These are phyloP conservation scores for Prionailurus bengalensis DNA, from an alignment of 2,113 vertebrate species.

Conservation along the genomic window DNA sequence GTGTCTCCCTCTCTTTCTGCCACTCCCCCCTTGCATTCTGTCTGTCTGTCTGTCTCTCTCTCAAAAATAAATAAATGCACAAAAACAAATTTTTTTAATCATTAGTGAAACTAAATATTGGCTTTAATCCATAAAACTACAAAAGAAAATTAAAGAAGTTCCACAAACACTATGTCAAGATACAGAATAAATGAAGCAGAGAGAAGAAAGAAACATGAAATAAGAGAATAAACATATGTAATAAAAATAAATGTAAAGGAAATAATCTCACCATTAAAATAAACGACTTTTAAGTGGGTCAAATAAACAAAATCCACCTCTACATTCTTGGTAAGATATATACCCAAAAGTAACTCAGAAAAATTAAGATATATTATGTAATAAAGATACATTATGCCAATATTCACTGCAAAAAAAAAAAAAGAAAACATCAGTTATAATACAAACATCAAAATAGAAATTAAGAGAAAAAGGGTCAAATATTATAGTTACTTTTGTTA, in stretches of 20 bases:
- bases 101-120: slow-evolving; percentile 5
- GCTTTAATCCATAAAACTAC: neutral
- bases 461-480: neutral
- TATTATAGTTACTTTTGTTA: neutral
- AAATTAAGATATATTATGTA: neutral
- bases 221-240: neutral
- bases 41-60: too few relatives aligned
- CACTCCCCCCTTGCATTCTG: too few relatives aligned
- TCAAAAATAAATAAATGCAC: too few relatives aligned
- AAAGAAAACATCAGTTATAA: neutral
- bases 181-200: slow-evolving; percentile 3
- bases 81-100: neutral
- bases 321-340: neutral
- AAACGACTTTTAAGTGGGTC: neutral
- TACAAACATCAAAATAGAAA: slow-evolving; percentile 17
- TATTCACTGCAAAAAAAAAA: neutral
- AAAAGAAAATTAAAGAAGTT: neutral
- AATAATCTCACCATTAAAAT: slow-evolving; percentile 15
- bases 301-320: neutral
- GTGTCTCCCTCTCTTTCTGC: too few relatives aligned
- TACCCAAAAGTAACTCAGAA: neutral
- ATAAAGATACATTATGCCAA: neutral
- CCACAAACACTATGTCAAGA: neutral
- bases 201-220: neutral
- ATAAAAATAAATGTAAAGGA: neutral